phyloP scores from a whole-genome alignment of 2,113 vertebrate genomes.

The Anser cygnoides region DNA sequence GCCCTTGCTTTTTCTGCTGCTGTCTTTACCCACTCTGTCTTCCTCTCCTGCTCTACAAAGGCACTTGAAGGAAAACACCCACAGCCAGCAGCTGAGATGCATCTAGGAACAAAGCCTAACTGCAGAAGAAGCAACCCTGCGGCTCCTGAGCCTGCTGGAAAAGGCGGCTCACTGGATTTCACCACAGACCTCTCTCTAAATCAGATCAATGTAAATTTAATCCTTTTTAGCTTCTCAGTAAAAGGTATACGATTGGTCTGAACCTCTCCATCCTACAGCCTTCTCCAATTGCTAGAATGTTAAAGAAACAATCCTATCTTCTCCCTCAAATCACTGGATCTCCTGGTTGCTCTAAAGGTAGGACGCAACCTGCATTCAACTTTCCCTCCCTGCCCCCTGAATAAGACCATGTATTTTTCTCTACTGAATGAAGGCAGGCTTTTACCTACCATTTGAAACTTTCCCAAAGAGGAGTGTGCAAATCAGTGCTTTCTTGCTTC shows the following conservation, averaged over 20 bases:
- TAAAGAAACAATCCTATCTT: slow-evolving; percentile 32
- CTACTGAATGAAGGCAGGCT: neutral
- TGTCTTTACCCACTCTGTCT: neutral
- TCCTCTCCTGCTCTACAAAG: neutral
- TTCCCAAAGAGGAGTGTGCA: neutral
- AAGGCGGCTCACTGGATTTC: neutral
- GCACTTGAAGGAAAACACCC: slow-evolving; percentile 24
- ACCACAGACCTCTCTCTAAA: neutral
- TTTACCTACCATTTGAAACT: slow-evolving; percentile 14
- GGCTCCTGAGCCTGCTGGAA: neutral
- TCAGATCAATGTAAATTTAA: slow-evolving; percentile 5
- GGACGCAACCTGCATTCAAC: neutral
- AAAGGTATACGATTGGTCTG: neutral
- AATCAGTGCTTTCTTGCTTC: neutral
- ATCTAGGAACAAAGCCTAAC: neutral
- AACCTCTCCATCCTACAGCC: neutral
- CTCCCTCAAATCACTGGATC: neutral
- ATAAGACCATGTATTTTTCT: neutral
- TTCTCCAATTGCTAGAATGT: neutral
- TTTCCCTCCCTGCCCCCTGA: neutral
- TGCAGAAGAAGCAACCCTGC: neutral
- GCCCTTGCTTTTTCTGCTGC: neutral
- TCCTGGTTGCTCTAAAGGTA: neutral
- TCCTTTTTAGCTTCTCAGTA: slow-evolving; percentile 22
- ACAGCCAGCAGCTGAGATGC: slow-evolving; percentile 3